phyloP scores from a whole-genome alignment of 2,888 invertebrate species.

The Artemia sinica region DNA sequence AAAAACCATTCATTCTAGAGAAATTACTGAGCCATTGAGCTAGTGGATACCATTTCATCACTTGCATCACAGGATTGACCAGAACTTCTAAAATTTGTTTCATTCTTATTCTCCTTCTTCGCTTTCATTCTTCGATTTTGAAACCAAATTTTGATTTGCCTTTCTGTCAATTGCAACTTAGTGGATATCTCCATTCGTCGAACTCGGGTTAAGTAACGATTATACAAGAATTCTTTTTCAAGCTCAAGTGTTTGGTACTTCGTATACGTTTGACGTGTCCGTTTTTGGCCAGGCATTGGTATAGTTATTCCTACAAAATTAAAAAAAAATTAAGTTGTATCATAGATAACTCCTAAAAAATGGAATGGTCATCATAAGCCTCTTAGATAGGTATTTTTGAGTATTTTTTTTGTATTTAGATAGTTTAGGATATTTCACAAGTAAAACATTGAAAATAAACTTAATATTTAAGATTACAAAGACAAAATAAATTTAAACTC shows the following conservation, averaged over 20 bases:
- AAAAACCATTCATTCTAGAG: neutral
- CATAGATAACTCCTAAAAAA: too few relatives aligned
- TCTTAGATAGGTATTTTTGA: too few relatives aligned
- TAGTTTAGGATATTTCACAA: too few relatives aligned
- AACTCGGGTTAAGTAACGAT: conserved; percentile 3
- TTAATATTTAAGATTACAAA: too few relatives aligned
- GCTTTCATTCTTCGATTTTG: conserved; percentile 12
- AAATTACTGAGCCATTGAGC: neutral
- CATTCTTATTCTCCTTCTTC: conserved; percentile 2
- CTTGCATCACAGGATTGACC: neutral
- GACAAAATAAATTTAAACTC: too few relatives aligned
- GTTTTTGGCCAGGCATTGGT: neutral
- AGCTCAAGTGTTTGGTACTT: conserved; percentile 6
- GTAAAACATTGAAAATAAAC: too few relatives aligned
- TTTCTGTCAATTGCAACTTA: neutral
- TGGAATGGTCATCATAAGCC: too few relatives aligned
- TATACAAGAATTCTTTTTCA: neutral
- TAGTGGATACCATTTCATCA: conserved; percentile 1
- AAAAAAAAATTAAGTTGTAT: too few relatives aligned
- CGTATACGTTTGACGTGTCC: neutral
- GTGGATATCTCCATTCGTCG: conserved; percentile 3
- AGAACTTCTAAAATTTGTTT: neutral
- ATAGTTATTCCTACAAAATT: neutral
- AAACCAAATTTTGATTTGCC: conserved; percentile 6
- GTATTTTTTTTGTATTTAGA: too few relatives aligned